These are phyloP conservation scores for Colostygia pectinataria DNA, from an alignment of 2,888 invertebrate species.

Conservation along the genomic window DNA sequence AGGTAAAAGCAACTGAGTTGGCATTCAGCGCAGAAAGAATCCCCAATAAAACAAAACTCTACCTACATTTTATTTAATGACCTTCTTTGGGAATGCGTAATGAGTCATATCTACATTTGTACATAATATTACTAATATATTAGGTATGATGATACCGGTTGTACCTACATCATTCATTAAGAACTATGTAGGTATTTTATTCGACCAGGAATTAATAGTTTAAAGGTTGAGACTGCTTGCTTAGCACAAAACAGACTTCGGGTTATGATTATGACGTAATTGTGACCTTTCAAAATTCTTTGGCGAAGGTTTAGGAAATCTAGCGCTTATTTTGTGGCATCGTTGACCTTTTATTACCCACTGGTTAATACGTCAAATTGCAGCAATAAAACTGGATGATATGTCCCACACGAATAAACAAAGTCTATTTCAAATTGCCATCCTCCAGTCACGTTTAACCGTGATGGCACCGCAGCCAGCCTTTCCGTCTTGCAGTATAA, in stretches of 20 bases:
- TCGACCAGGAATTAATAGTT: slow-evolving; percentile 54
- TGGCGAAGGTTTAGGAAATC: slow-evolving; percentile 40
- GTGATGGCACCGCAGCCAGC: not conserved
- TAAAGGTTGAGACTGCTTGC: slow-evolving; percentile 72
- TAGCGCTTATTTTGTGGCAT: slow-evolving; percentile 20
- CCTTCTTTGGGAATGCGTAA: slow-evolving; percentile 42
- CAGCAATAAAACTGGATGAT: slow-evolving; percentile 17
- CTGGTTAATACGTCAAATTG: slow-evolving; percentile 8
- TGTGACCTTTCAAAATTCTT: slow-evolving; percentile 50
- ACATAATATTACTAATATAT: slow-evolving; percentile 23
- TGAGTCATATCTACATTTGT: slow-evolving; percentile 63
- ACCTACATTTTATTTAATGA: slow-evolving; percentile 35
- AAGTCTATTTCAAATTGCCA: slow-evolving; percentile 15
- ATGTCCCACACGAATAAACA: slow-evolving; percentile 19
- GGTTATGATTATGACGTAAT: slow-evolving; percentile 64
- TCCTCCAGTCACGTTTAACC: slow-evolving; percentile 22
- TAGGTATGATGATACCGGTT: slow-evolving; percentile 21
- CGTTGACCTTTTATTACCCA: slow-evolving; percentile 14
- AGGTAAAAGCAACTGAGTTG: too few relatives aligned
- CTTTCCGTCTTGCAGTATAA: slow-evolving; percentile 5
- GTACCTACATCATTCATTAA: slow-evolving; percentile 24
- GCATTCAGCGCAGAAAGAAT: slow-evolving; percentile 19
- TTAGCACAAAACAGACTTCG: slow-evolving; percentile 29
- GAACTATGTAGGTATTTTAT: slow-evolving; percentile 45
- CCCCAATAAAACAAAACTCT: slow-evolving; percentile 39